Percentiles rank a stretch among this genome's conserved stretches.
Conservation (phyloP, 2,797 vertebrate species). For the Pipistrellus nathusii region DNA sequence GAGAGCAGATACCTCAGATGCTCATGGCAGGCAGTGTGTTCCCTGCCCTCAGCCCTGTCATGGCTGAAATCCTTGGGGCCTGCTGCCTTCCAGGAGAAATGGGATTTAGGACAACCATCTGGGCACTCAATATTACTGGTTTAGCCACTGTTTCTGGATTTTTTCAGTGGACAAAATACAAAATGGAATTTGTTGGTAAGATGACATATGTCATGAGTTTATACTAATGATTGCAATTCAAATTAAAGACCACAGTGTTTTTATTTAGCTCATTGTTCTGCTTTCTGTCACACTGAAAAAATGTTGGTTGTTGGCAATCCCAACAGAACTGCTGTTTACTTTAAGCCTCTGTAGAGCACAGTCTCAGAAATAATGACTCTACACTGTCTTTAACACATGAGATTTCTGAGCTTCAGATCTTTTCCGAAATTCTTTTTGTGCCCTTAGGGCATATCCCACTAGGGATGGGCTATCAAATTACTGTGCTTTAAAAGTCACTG, state of each 20-base stretch:
- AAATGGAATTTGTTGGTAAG: conserved; percentile 19
- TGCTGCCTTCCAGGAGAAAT: not conserved
- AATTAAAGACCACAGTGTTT: not conserved
- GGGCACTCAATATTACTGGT: not conserved
- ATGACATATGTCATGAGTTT: not conserved
- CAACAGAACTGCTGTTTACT: not conserved
- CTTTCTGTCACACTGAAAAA: not conserved
- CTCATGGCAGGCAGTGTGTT: not conserved
- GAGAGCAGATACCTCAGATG: not conserved
- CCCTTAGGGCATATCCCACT: not conserved
- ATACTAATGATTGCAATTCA: not conserved
- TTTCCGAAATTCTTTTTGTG: conserved; percentile 23
- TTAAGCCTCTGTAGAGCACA: not conserved
- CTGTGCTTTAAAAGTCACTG: conserved; percentile 40
- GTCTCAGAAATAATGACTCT: not conserved
- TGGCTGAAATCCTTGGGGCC: not conserved
- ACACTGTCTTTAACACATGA: not conserved
- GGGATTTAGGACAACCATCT: not conserved
- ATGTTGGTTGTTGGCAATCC: not conserved
- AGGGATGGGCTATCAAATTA: not conserved
- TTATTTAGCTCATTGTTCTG: not conserved
- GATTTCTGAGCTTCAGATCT: not conserved
- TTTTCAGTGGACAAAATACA: not conserved
- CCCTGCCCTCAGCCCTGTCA: not conserved
- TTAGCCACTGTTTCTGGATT: not conserved